Base-by-base conservation (phyloP, 2,888 invertebrate species). In the Lottia gigantea region DNA sequence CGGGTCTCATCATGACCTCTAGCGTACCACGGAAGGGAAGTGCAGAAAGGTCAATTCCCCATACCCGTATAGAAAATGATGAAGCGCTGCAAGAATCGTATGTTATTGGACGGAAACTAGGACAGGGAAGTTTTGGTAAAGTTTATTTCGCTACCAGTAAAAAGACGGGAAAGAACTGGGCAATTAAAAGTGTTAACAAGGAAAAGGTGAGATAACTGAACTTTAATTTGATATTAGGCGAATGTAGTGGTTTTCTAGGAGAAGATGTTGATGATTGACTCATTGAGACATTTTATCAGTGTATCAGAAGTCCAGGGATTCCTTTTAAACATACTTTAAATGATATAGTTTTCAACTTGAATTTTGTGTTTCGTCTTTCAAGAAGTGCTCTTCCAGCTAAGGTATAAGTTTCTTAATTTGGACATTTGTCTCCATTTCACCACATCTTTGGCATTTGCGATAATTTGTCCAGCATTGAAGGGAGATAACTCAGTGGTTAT, bases 91-190 rank as follows among this genome's bases (percentile, higher is more conserved):
- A 82, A 71, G 83, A 86, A 47, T 78, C 76, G 26, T 87, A 86
- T 76, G 75, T 82, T 49, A 78, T 82, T 49, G 84, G 83, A 16
- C 73, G 77, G 66, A 86, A 85, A 71, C 79, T 88, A 6, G 88
- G 88, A n/a, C 82, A 88, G 72, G 88, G 88, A 11, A 83, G 83
- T 49, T 88, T 88, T 70, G 88, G 88, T 25, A 82, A 87, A 64
- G 88, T 88, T 16, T 80, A 82, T 64, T 78, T 81, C 71, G 88
- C 84, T 7, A 74, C 70, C 15, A 81, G 85, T 74, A 79, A 75
- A 47, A 72, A 76, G n/a, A 83, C 85, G 0, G 79, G 77, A 6
- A 76, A 78, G 26, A 76, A 78, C 40, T 88, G 86, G 83, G 89
- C 89, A 4, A 86, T 88, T 76, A 89, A 89, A 77, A 82, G 82